Conservation (phyloP, 2,113 vertebrate genomes). For the Zootoca vivipara region DNA sequence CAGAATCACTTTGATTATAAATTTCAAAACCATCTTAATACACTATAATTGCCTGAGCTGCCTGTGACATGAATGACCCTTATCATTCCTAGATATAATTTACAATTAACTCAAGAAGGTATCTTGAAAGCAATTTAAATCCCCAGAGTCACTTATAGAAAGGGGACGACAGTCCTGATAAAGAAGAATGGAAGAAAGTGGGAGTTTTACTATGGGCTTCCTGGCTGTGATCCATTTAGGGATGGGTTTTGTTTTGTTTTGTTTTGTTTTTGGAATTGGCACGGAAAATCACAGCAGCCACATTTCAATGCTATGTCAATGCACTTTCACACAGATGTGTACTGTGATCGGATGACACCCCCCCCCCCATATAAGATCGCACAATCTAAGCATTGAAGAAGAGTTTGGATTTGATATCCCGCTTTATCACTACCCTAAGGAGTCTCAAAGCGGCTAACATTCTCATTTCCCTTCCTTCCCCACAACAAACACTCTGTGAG, state of each 20-base stretch:
- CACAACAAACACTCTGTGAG: no score
- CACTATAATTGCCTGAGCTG: constrained; percentile 54
- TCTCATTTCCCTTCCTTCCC: no score
- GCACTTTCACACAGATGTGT: neutral
- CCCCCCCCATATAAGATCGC: neutral
- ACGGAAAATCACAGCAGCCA: neutral
- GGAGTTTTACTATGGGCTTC: neutral
- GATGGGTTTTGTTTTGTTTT: no score
- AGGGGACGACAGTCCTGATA: constrained; percentile 4
- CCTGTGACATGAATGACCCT: constrained; percentile 39
- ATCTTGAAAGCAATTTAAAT: constrained; percentile 29
- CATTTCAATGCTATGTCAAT: neutral
- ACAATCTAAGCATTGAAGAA: neutral
- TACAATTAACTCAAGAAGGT: constrained; percentile 53
- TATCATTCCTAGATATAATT: constrained; percentile 58
- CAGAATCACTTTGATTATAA: constrained; percentile 53
- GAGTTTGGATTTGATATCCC: no score
- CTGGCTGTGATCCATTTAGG: neutral
- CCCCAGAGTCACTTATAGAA: constrained; percentile 25
- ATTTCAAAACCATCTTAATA: constrained; percentile 63
- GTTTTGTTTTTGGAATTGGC: neutral
- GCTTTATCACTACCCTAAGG: no score
- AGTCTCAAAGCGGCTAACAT: no score
- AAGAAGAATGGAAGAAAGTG: constrained; percentile 10
- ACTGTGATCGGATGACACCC: neutral